Evolutionary conservation across 2,888 invertebrate species (phyloP).

Genomic region (Poecilobothrus nobilitatus): DNA sequence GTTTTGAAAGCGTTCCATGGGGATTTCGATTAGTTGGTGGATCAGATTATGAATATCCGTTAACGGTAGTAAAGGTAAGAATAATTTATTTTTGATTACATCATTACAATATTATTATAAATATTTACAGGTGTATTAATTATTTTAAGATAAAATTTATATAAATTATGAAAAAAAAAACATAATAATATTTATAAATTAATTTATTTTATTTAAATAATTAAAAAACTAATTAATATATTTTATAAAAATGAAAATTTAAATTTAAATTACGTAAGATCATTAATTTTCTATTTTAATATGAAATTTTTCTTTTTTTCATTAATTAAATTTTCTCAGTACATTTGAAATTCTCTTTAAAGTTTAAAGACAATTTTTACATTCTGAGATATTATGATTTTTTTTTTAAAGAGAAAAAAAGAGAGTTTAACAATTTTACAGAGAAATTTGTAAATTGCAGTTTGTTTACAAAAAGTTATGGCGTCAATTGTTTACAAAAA

Average conservation of each 20-base stretch:
- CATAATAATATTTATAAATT: neutral
- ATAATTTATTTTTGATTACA: conserved; percentile 7
- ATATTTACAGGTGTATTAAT: conserved; percentile 4
- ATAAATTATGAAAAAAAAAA: conserved; percentile 17
- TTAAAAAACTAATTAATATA: neutral
- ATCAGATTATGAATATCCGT: conserved; percentile 61
- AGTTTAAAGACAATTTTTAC: too few relatives aligned
- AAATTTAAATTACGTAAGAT: conserved; percentile 1
- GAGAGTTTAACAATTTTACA: too few relatives aligned
- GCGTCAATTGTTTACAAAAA: too few relatives aligned
- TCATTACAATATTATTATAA: neutral
- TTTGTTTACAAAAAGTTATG: too few relatives aligned
- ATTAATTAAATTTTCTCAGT: conserved; percentile 22
- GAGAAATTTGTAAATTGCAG: too few relatives aligned
- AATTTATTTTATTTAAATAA: neutral
- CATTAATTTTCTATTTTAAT: too few relatives aligned
- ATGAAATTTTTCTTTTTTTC: neutral
- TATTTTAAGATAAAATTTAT: conserved; percentile 10
- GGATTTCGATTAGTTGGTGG: conserved; percentile 72
- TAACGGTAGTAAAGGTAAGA: conserved; percentile 64
- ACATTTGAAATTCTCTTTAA: too few relatives aligned
- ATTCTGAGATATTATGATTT: too few relatives aligned
- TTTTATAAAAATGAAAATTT: neutral
- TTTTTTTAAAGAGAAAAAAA: too few relatives aligned
- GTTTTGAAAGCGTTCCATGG: conserved; percentile 59